Conservation (phyloP, 1,140 invertebrate species). For the Cecropterus lyciades region DNA sequence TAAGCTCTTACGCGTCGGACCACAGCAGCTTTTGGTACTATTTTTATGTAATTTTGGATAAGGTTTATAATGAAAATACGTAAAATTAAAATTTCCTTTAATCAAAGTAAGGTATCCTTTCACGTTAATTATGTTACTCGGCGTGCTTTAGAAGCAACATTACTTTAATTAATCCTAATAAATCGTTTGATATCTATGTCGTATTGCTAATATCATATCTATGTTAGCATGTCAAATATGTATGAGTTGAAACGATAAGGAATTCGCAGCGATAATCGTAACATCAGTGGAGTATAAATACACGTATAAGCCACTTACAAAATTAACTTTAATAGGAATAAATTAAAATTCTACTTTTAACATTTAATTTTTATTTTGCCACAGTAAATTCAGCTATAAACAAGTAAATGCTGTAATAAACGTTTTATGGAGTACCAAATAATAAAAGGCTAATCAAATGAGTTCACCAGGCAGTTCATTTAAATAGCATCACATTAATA, state of each 20-base stretch:
- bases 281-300: not conserved
- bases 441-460: constrained; percentile 22
- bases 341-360: not conserved
- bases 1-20: constrained; percentile 41
- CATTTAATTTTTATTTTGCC: not conserved
- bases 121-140: not conserved
- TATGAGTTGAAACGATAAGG: constrained; percentile 2
- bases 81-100: too few species aligned
- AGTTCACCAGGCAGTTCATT: constrained; percentile 18
- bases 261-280: not conserved
- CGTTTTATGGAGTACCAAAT: constrained; percentile 3
- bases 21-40: constrained; percentile 36
- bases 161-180: constrained; percentile 3
- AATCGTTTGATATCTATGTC: not conserved
- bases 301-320: not conserved
- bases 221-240: constrained; percentile 7
- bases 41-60: constrained; percentile 1
- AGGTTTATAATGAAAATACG: too few species aligned
- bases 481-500: constrained; percentile 26
- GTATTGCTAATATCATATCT: not conserved
- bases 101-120: too few species aligned
- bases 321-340: not conserved
- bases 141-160: not conserved
- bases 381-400: constrained; percentile 1
- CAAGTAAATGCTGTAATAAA: constrained; percentile 10